These are phyloP conservation scores for Trachelus iudaicus DNA, from an alignment of 2,888 invertebrate species.

Conservation along the genomic window DNA sequence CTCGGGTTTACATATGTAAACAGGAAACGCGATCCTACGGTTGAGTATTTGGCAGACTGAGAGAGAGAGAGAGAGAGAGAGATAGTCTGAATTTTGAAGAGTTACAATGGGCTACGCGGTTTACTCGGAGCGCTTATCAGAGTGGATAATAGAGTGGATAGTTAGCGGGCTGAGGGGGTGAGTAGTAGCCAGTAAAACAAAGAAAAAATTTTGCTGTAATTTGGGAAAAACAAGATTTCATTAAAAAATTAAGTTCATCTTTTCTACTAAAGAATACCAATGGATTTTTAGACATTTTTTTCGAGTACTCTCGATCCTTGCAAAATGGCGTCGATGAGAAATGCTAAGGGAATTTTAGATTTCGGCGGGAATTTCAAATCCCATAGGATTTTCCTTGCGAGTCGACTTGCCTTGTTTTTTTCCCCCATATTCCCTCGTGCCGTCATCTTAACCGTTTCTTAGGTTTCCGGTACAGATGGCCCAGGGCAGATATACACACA, in stretches of 20 bases:
- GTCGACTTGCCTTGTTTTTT: neutral
- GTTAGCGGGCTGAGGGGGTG: neutral
- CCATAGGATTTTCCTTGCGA: neutral
- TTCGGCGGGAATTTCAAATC: neutral
- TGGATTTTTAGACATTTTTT: too few species aligned
- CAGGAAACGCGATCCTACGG: neutral
- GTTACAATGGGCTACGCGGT: neutral
- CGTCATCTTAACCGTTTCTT: neutral
- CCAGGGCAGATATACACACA: too few species aligned
- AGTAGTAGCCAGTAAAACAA: too few species aligned
- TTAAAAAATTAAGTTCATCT: neutral
- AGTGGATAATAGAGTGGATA: neutral
- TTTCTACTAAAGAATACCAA: too few species aligned
- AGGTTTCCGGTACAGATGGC: too few species aligned
- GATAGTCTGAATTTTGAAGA: neutral
- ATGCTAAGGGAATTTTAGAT: neutral
- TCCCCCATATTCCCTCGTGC: neutral
- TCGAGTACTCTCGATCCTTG: neutral
- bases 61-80: neutral
- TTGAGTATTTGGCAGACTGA: neutral
- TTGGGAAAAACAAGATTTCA: neutral
- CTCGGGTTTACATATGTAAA: neutral
- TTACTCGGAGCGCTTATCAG: neutral
- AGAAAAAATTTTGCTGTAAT: neutral
- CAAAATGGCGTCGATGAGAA: neutral